phyloP scores from a whole-genome alignment of 1,140 invertebrate species.

The Drosophila elegans region DNA sequence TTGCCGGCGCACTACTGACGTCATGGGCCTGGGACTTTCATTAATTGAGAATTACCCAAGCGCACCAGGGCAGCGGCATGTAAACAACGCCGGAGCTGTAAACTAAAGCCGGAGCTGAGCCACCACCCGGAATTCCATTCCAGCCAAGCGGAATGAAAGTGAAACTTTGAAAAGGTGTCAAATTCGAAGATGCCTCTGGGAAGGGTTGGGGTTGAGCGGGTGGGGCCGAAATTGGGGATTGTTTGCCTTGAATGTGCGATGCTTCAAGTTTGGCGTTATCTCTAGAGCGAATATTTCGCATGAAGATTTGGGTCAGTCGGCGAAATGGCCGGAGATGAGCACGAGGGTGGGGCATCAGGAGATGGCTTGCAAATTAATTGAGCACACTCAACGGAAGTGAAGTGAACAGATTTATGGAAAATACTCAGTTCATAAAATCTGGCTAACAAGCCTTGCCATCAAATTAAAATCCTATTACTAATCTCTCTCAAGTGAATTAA shows the following conservation, averaged over 20 bases:
- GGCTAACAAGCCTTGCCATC: constrained; percentile 6
- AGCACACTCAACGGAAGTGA: constrained; percentile 24
- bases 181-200: constrained; percentile 62
- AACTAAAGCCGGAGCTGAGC: constrained; percentile 29
- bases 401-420: constrained; percentile 11
- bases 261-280: constrained; percentile 35
- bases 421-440: constrained; percentile 12
- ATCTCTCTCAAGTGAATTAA: neutral
- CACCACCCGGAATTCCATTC: constrained; percentile 72
- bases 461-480: constrained; percentile 4
- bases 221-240: constrained; percentile 34
- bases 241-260: constrained; percentile 47
- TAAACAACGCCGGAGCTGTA: constrained; percentile 37
- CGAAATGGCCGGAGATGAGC: constrained; percentile 6
- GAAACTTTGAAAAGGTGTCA: constrained; percentile 81
- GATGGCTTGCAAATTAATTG: constrained; percentile 37
- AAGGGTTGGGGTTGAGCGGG: constrained; percentile 43
- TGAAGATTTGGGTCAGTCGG: constrained; percentile 53
- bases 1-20: constrained; percentile 57
- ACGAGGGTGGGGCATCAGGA: constrained; percentile 4
- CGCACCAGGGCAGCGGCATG: constrained; percentile 45
- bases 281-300: constrained; percentile 47
- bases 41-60: constrained; percentile 82
- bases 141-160: constrained; percentile 72
- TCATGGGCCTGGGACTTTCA: constrained; percentile 69